A percentile compares a stretch with the other conserved stretches of the same genome.
Evolutionary conservation across 1,140 invertebrate genomes (phyloP).

Genomic region (Hetaerina americana): DNA sequence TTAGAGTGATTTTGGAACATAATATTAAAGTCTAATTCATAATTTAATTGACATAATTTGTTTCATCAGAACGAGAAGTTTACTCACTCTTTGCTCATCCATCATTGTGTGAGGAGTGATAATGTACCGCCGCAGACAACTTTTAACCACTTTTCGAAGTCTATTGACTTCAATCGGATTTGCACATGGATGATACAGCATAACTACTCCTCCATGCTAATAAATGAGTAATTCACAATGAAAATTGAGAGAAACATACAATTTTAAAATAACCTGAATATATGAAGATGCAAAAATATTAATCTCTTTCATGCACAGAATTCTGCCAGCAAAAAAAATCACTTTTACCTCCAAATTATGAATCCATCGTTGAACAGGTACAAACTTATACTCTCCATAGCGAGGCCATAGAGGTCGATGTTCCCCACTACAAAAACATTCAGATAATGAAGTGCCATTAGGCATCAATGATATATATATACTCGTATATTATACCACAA

Average conservation of each 20-base stretch:
- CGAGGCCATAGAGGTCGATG: constrained; percentile 68
- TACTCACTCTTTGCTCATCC: constrained; percentile 42
- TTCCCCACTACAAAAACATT: constrained; percentile 55
- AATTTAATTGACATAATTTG: no score
- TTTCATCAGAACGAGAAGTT: no score
- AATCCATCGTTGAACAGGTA: constrained; percentile 72
- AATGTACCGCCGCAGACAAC: constrained; percentile 64
- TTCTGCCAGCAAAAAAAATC: no score
- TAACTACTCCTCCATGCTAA: constrained; percentile 67
- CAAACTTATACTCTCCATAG: constrained; percentile 70
- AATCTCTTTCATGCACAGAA: background rate
- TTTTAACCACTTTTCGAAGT: constrained; percentile 46
- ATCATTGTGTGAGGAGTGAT: constrained; percentile 61
- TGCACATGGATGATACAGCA: constrained; percentile 81
- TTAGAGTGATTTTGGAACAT: no score
- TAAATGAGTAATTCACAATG: constrained; percentile 1
- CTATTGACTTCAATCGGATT: constrained; percentile 46
- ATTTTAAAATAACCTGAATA: constrained; percentile 4
- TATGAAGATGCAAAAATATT: background rate
- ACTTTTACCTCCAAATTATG: constrained; percentile 60
- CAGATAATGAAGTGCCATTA: no score
- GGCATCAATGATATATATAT: no score
- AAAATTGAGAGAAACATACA: constrained; percentile 4
- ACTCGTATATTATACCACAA: no score
- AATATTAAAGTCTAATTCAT: no score